Base-by-base conservation (phyloP, 92 coral and sea anemone genomes). In the Palythoa caribaeorum region DNA sequence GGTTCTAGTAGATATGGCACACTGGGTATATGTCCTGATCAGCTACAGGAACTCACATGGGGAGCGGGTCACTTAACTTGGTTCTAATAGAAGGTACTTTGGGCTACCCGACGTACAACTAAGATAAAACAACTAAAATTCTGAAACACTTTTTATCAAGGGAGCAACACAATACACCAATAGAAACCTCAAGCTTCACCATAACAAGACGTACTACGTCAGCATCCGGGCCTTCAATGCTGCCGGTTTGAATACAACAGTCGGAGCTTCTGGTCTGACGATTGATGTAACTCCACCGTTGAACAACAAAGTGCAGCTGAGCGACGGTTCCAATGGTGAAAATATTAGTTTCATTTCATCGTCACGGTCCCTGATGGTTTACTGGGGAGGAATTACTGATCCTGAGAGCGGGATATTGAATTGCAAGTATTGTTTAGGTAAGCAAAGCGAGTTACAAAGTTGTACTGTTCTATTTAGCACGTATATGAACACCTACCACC, bases 231-330 rank as follows among this genome's bases (percentile, higher is more conserved):
- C 94, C 16, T 86, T 76, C 39, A 96, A 96, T 81, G 94, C 93
- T 48, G 98, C 96, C 12, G 95, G 94, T 12, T 71, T 96, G 73
- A 90, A 84, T 78, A 79, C 90, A 9, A 70, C 94, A 40, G 78
- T 88, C 9, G 87, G 85, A 71, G 92, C 91, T 16, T 74, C 85
- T n/a, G 92, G 92, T n/a, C 78, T 94, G 3, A 74, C 74, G 21
- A 91, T 96, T 53, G 98, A 96, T 78, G 78, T 70, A 55, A 89
- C 98, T 60, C 92, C 95, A 9, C 95, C 98, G 79, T 75, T 75
- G 20, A 93, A 89, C 21, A 69, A 39, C 47, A 83, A 87, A 70
- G 88, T 28, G 71, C 83, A 91, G 69, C 90, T 94, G 12, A 91
- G 70, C 57, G 95, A 92, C 72, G 93, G 93, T 13, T 40, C 21